Evolutionary conservation across 2,797 vertebrate species (phyloP).

Genomic region (Philypnodon macrostomus): DNA sequence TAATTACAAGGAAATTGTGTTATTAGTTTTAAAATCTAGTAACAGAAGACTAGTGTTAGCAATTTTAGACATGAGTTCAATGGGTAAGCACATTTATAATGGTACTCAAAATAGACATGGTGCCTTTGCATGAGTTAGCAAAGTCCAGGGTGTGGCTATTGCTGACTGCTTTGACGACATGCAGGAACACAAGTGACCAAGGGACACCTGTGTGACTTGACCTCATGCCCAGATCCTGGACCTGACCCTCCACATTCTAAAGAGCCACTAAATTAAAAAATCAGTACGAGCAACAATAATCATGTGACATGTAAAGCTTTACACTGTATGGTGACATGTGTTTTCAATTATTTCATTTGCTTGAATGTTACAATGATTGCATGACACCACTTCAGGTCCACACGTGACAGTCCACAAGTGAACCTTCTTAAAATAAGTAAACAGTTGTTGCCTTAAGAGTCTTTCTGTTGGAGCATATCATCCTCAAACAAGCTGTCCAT

Average conservation of each 20-base stretch:
- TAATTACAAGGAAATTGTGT: slow-evolving; percentile 7
- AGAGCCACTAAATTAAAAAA: neutral
- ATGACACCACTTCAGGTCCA: neutral
- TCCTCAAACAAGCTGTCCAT: slow-evolving; percentile 46
- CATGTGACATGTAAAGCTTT: neutral
- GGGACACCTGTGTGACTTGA: slow-evolving; percentile 67
- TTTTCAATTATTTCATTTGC: neutral
- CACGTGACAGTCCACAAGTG: neutral
- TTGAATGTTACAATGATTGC: too few relatives aligned
- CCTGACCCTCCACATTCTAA: slow-evolving; percentile 10
- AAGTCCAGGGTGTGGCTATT: slow-evolving; percentile 22
- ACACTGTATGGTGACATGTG: neutral
- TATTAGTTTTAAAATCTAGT: too few relatives aligned
- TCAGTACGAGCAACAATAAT: neutral
- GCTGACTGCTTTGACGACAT: slow-evolving; percentile 16
- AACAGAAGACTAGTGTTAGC: too few relatives aligned
- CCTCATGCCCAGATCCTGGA: slow-evolving; percentile 34
- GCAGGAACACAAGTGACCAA: slow-evolving; percentile 40
- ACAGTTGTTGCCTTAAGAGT: slow-evolving; percentile 13
- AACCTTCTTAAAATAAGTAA: slow-evolving; percentile 11
- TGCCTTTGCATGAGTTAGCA: slow-evolving; percentile 59
- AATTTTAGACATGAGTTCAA: slow-evolving; percentile 64
- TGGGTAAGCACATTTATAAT: slow-evolving; percentile 27
- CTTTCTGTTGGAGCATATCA: slow-evolving; percentile 19
- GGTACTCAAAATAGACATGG: slow-evolving; percentile 57